Percentiles rank a stretch among this genome's conserved stretches.
These are phyloP conservation scores for Lagopus muta DNA, from an alignment of 2,113 vertebrate genomes.

Conservation along the genomic window DNA sequence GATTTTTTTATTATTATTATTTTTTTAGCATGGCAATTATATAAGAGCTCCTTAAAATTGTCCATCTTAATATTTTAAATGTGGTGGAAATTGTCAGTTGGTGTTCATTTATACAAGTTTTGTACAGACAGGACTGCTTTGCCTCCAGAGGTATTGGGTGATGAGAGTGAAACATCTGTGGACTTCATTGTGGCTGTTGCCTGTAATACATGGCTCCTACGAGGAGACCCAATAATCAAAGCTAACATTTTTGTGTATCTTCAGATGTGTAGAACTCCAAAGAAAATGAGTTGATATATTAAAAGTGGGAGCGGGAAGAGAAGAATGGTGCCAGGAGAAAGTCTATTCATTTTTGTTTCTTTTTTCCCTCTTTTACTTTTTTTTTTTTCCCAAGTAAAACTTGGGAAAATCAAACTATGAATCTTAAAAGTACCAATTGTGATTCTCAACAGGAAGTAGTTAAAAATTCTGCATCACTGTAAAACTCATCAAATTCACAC, in stretches of 20 bases:
- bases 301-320: not conserved
- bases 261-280: not conserved
- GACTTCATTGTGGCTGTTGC: not conserved
- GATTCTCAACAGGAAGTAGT: not conserved
- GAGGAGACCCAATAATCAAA: not conserved
- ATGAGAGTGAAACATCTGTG: not conserved
- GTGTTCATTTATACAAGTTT: not conserved
- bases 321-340: not conserved
- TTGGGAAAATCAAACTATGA: rapidly evolving
- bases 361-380: too few relatives aligned
- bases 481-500: not conserved
- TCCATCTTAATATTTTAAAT: not conserved
- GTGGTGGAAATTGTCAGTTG: not conserved
- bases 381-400: too few relatives aligned
- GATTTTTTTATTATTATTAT: not conserved
- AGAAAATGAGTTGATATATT: not conserved
- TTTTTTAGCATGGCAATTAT: rapidly evolving
- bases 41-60: not conserved
- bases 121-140: not conserved
- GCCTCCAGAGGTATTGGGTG: not conserved
- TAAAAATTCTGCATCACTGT: not conserved
- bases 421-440: not conserved
- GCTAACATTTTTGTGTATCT: not conserved
- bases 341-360: too few relatives aligned
- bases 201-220: not conserved